phyloP scores from a whole-genome alignment of 2,888 invertebrate species.

The Drosophila conformis region DNA sequence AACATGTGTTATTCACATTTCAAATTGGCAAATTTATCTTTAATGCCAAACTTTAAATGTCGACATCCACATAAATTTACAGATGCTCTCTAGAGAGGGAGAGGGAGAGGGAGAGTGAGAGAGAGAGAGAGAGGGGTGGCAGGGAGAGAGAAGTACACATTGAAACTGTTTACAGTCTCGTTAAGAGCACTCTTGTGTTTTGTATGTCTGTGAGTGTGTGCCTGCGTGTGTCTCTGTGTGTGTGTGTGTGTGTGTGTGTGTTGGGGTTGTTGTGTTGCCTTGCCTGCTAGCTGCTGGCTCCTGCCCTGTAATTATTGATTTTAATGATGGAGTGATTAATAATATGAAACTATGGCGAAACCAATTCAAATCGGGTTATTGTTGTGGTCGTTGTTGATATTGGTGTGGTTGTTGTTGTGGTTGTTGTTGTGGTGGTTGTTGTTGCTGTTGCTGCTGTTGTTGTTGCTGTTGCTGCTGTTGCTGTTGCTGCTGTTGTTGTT shows the following conservation, averaged over 20 bases:
- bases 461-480: conserved; percentile 3
- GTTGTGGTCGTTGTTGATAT: background rate
- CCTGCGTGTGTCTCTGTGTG: background rate
- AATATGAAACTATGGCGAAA: conserved; percentile 48
- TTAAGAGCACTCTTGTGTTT: conserved; percentile 23
- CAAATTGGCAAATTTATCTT: background rate
- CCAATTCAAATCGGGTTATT: conserved; percentile 21
- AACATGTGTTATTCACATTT: background rate
- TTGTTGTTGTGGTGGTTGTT: too few relatives aligned
- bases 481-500: conserved; percentile 42
- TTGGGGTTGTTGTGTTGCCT: conserved; percentile 1
- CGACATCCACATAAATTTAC: background rate
- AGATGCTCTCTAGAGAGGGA: background rate
- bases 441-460: too few relatives aligned
- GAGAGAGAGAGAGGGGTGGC: background rate
- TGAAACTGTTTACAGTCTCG: conserved; percentile 8
- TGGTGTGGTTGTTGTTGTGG: background rate
- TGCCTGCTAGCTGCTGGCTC: conserved; percentile 13
- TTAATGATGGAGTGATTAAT: conserved; percentile 74
- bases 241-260: background rate
- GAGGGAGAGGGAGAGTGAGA: background rate
- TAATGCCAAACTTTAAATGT: background rate
- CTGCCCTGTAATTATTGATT: conserved; percentile 73
- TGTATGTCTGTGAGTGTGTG: conserved; percentile 2
- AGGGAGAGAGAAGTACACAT: background rate